phyloP scores from a whole-genome alignment of 2,888 invertebrate species.

The Carcina quercana region DNA sequence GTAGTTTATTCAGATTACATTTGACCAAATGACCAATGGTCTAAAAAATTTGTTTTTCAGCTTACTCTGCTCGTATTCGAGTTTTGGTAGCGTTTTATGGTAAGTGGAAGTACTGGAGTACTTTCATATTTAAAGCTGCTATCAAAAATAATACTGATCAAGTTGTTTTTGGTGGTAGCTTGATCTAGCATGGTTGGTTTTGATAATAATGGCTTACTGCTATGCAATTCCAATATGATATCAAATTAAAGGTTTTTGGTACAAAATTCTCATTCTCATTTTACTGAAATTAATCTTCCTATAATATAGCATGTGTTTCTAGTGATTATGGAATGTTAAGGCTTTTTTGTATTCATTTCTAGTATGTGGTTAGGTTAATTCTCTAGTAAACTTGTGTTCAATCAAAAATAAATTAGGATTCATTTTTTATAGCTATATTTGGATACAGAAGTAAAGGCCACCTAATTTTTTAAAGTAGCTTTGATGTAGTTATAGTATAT shows the following conservation, averaged over 20 bases:
- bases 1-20: constrained; percentile 17
- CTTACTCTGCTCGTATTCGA: constrained; percentile 66
- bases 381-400: too few species aligned
- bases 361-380: too few species aligned
- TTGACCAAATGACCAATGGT: constrained; percentile 37
- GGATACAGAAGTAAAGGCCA: too few species aligned
- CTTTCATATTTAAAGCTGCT: constrained; percentile 49
- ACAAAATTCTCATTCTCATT: not conserved
- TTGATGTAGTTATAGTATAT: too few species aligned
- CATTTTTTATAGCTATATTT: too few species aligned
- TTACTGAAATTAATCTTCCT: not conserved
- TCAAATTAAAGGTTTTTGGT: too few species aligned
- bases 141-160: constrained; percentile 20
- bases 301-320: too few species aligned
- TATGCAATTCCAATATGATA: not conserved
- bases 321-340: too few species aligned
- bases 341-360: constrained; percentile 1
- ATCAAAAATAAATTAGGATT: too few species aligned
- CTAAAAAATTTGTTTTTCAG: constrained; percentile 70
- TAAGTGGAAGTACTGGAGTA: constrained; percentile 69
- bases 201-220: constrained; percentile 15
- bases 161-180: constrained; percentile 30
- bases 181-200: constrained; percentile 16
- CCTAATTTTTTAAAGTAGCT: too few species aligned
- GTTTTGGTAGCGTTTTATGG: constrained; percentile 65